A percentile compares a stretch with the other conserved stretches of the same genome.
Evolutionary conservation across 2,113 vertebrate genomes (phyloP).

Genomic region (Ageneiosus marmoratus): DNA sequence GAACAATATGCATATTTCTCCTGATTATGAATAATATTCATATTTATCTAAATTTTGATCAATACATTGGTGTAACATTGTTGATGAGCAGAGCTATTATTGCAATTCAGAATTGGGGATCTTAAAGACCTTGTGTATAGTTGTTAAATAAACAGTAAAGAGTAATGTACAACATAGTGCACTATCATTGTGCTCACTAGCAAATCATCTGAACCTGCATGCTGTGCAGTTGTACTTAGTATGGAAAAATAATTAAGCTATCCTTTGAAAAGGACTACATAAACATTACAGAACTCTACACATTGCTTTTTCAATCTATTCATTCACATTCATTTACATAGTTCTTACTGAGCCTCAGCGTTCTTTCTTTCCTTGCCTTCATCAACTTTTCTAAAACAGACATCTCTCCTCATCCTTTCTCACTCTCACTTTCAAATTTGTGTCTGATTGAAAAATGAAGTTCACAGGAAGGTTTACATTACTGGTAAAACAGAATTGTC

Average conservation of each 20-base stretch:
- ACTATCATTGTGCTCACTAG: background rate
- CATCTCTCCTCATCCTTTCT: constrained; percentile 2
- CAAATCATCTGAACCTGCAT: constrained; percentile 52
- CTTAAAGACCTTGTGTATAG: background rate
- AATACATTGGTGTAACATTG: background rate
- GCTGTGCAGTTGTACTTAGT: constrained; percentile 55
- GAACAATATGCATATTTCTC: too few relatives aligned
- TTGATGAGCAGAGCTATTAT: background rate
- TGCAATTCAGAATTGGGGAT: background rate
- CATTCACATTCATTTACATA: background rate
- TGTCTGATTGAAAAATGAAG: background rate
- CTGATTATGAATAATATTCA: background rate
- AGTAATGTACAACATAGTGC: background rate
- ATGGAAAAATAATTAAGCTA: constrained; percentile 70
- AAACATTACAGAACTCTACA: constrained; percentile 70
- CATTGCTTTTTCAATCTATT: constrained; percentile 68
- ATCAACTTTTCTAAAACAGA: background rate
- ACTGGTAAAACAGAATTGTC: background rate
- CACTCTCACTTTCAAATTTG: background rate
- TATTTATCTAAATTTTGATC: background rate
- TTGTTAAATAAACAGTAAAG: background rate
- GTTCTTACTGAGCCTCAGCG: background rate
- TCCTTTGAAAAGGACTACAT: constrained; percentile 68
- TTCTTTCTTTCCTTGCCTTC: background rate
- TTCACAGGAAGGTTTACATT: background rate